Evolutionary conservation across 1,140 invertebrate species (phyloP).

Genomic region (Heliconius himera): DNA sequence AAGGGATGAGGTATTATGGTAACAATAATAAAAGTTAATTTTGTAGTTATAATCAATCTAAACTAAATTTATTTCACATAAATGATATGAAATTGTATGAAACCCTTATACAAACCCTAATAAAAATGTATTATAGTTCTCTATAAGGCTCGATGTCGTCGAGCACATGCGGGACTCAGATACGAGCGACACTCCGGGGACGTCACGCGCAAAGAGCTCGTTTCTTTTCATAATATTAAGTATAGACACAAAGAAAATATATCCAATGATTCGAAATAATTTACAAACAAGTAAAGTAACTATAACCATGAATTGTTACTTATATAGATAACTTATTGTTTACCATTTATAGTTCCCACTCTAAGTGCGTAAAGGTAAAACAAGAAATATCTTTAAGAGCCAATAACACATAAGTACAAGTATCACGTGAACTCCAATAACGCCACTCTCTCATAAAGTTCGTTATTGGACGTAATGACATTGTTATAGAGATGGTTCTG

Average conservation of each 20-base stretch:
- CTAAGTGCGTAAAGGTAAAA: not conserved
- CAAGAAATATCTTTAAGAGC: not conserved
- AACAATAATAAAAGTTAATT: no score
- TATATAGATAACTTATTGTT: no score
- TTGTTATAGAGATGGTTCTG: not conserved
- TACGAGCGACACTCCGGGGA: not conserved
- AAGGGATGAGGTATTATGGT: no score
- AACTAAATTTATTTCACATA: no score
- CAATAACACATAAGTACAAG: not conserved
- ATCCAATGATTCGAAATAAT: no score
- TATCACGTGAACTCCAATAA: not conserved
- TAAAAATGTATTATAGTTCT: not conserved
- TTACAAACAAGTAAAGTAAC: not conserved
- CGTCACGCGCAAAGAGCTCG: not conserved
- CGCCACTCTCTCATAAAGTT: no score
- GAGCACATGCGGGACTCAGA: not conserved
- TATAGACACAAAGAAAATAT: not conserved
- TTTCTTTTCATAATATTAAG: not conserved
- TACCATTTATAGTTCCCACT: no score
- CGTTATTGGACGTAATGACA: not conserved
- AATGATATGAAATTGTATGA: not conserved
- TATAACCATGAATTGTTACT: no score
- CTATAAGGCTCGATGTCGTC: not conserved
- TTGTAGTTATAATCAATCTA: no score
- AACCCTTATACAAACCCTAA: not conserved